Evolutionary conservation across 2,797 vertebrate genomes (phyloP).

Genomic region (Eulemur mongoz): DNA sequence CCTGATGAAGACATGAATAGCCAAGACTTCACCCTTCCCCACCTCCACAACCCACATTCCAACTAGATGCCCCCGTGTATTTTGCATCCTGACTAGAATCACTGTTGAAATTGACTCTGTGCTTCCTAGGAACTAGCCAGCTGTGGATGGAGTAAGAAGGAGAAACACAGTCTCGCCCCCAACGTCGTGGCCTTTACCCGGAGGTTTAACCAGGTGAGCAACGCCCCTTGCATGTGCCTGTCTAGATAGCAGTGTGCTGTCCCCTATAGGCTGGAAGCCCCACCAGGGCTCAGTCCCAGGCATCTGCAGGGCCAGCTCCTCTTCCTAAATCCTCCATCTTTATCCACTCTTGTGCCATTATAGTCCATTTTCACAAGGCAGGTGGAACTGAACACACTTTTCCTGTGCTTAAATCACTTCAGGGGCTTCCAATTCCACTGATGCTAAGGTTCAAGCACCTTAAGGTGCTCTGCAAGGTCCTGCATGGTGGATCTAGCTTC

Average conservation of each 20-base stretch:
- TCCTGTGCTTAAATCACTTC: neutral
- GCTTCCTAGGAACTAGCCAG: slow-evolving; percentile 93
- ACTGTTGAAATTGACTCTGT: slow-evolving; percentile 64
- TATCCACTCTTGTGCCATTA: neutral
- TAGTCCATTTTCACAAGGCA: neutral
- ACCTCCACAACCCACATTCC: neutral
- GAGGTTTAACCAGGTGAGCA: slow-evolving; percentile 95
- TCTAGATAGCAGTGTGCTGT: neutral
- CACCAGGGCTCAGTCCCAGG: neutral
- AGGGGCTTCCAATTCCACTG: neutral
- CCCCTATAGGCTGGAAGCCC: neutral
- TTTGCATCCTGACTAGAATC: neutral
- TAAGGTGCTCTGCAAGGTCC: neutral
- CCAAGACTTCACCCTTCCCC: neutral
- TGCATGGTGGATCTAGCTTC: neutral
- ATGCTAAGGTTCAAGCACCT: neutral
- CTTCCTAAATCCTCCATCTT: neutral
- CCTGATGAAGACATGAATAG: neutral
- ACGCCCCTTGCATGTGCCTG: neutral
- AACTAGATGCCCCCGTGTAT: neutral
- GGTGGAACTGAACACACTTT: neutral
- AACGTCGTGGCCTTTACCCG: slow-evolving; percentile 98
- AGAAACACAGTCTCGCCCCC: slow-evolving; percentile 95
- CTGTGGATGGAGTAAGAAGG: slow-evolving; percentile 97
- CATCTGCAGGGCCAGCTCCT: neutral